These are phyloP conservation scores for Gymnoscopelus microlampas DNA, from an alignment of 2,797 vertebrate genomes.

Conservation along the genomic window DNA sequence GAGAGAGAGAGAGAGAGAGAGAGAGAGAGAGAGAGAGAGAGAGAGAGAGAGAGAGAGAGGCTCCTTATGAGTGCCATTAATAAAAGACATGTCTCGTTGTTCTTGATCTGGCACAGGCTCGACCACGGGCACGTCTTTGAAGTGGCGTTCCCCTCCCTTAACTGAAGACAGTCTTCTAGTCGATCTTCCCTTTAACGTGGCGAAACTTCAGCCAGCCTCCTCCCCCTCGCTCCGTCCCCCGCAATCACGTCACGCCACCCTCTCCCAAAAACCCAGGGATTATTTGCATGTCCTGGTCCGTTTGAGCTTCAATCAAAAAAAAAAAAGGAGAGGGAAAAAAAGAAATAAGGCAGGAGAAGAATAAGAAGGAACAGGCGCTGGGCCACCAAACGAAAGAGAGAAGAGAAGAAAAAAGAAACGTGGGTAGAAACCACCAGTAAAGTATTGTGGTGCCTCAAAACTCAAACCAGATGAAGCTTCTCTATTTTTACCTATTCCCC, in stretches of 20 bases:
- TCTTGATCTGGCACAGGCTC: no score
- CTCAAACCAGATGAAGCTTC: slow-evolving; percentile 91
- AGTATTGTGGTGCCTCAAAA: slow-evolving; percentile 88
- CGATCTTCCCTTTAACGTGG: slow-evolving; percentile 86
- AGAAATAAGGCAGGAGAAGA: slow-evolving; percentile 25
- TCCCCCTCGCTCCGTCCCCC: slow-evolving; percentile 77
- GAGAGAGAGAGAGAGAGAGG: no score
- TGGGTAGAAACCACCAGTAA: slow-evolving; percentile 75
- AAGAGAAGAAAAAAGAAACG: slow-evolving; percentile 71
- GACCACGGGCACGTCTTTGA: no score
- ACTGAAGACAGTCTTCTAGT: no score
- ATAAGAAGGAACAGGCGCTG: not conserved
- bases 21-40: no score
- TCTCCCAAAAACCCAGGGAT: slow-evolving; percentile 80
- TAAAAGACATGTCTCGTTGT: no score
- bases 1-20: no score
- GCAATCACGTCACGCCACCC: slow-evolving; percentile 90
- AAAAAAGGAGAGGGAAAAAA: slow-evolving; percentile 51
- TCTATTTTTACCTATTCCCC: slow-evolving; percentile 86
- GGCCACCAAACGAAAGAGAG: slow-evolving; percentile 79
- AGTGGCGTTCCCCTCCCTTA: no score
- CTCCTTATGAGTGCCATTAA: no score
- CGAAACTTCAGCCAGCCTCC: slow-evolving; percentile 83
- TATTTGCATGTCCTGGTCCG: slow-evolving; percentile 95
- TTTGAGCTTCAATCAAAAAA: slow-evolving; percentile 90